Percentiles rank a stretch among this genome's conserved stretches.
These are phyloP conservation scores for Bothrops jararaca DNA, from an alignment of 2,113 vertebrate species.

Conservation along the genomic window DNA sequence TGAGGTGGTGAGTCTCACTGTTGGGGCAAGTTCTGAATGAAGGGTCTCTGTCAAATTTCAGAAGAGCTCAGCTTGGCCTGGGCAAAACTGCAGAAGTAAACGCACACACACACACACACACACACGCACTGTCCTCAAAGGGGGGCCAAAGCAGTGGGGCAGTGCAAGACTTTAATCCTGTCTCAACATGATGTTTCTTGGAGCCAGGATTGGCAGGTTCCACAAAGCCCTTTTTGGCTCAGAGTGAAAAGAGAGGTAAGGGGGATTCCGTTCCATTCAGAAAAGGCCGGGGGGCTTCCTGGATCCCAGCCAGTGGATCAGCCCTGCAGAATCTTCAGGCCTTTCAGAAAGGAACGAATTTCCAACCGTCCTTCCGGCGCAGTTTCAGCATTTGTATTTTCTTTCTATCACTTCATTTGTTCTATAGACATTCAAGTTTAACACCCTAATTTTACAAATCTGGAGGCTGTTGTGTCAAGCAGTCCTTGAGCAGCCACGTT, in stretches of 20 bases:
- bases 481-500: background rate
- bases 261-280: background rate
- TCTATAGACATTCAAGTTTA: background rate
- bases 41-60: background rate
- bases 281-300: background rate
- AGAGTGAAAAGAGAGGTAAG: background rate
- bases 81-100: background rate
- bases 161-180: background rate
- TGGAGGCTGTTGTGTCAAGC: background rate
- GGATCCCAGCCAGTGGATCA: background rate
- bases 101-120: too few species aligned
- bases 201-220: background rate
- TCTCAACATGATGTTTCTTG: background rate
- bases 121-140: accelerated
- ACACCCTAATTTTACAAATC: background rate
- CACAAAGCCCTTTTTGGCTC: background rate
- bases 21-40: background rate
- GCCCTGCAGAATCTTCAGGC: background rate
- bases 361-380: background rate
- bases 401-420: background rate
- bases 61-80: background rate
- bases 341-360: background rate
- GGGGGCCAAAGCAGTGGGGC: background rate
- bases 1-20: background rate
- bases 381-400: background rate